Base-by-base conservation (phyloP, 2,797 vertebrate species). In the Glyptemys insculpta region DNA sequence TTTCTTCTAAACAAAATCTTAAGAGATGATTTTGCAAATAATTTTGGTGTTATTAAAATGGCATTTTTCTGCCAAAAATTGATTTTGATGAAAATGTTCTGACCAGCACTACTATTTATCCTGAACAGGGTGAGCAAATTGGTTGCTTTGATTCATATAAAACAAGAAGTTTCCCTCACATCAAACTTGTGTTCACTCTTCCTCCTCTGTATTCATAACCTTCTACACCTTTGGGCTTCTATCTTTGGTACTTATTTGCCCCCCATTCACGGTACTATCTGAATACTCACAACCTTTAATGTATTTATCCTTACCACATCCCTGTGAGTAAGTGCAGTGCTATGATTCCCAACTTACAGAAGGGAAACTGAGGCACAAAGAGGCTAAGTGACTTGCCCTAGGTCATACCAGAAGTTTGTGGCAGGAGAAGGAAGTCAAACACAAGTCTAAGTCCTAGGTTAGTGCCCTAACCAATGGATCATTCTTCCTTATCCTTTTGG, bases 141-240 rank as follows among this genome's bases (percentile, higher is more conserved):
- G 5, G 81, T 79, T 91, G 29, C 47, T 92, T 95, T 85, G 37
- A 50, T 56, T 92, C 80, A 91, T 81, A 95, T 92, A 79, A 93
- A 94, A 74, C 11, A 89, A 87, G 74, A 82, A 49, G 49, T 37
- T n/a, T 68, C 37, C 7, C 15, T 95, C 86, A 41, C 27, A 82
- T 21, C 54, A 83, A 86, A 29, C 16, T 91, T 56, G 2, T 3
- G 59, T 85, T 50, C 4, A 12, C 37, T 79, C 78, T 21, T 74
- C 44, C 56, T 54, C 4, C 4, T 59, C 49, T 21, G 1, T 3
- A 94, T 92, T 29, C 68, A 25, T 74, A 74, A 25, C 11, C 37
- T 12, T 44, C 68, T 74, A 37, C 21, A 41, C 2, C 41, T 74
- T 25, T 74, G 65, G 57, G n/a, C 10, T 72, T 72, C 19, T 37